Evolutionary conservation across 2,797 vertebrate genomes (phyloP).

Genomic region (Echiichthys vipera): DNA sequence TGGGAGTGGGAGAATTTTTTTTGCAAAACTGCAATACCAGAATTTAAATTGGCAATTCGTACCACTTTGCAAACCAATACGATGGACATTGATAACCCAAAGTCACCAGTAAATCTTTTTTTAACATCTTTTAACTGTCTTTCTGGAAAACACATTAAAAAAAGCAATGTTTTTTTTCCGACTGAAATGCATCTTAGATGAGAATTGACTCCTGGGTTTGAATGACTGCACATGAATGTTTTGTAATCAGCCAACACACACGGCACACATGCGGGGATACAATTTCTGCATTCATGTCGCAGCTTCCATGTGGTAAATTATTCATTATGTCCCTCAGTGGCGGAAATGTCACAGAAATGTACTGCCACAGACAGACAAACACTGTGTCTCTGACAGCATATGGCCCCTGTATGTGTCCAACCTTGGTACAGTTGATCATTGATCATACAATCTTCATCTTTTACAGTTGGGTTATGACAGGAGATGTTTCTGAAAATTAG

Average conservation of each 20-base stretch:
- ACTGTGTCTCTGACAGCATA: constrained; percentile 40
- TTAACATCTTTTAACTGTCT: constrained; percentile 6
- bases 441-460: not conserved
- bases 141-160: constrained; percentile 18
- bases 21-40: constrained; percentile 17
- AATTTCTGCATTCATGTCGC: constrained; percentile 65
- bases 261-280: constrained; percentile 43
- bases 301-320: constrained; percentile 71
- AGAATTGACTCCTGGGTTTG: constrained; percentile 11
- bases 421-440: not conserved
- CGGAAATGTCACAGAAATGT: constrained; percentile 77
- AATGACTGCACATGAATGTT: constrained; percentile 32
- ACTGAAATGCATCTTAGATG: constrained; percentile 1
- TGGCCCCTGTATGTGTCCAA: constrained; percentile 9
- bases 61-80: constrained; percentile 26
- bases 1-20: constrained; percentile 3
- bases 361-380: constrained; percentile 56
- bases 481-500: not conserved
- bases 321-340: constrained; percentile 72
- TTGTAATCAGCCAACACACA: constrained; percentile 50
- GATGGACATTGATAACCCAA: constrained; percentile 6
- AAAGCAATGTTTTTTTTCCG: not conserved
- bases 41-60: no score
- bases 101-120: not conserved
- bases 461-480: not conserved